A percentile compares a stretch with the other conserved stretches of the same genome.
Evolutionary conservation across 1,140 invertebrate species (phyloP).

Genomic region (Anthonomus grandis): DNA sequence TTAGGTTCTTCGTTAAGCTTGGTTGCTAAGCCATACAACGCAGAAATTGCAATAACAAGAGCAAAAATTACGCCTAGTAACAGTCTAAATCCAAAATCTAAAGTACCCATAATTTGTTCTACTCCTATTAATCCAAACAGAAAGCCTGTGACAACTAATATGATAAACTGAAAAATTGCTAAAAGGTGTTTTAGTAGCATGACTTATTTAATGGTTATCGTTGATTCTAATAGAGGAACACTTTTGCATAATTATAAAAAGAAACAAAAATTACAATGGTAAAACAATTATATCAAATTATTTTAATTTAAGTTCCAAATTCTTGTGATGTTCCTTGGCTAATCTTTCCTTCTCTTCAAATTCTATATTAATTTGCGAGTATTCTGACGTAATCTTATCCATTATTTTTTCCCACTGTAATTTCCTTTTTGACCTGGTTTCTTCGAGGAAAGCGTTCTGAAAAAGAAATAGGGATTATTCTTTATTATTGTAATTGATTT

Average conservation of each 20-base stretch:
- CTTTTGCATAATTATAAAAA: too few relatives aligned
- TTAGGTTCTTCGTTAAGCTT: constrained; percentile 64
- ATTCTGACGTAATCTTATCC: constrained; percentile 71
- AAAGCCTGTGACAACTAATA: constrained; percentile 79
- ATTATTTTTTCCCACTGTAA: constrained; percentile 74
- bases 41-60: constrained; percentile 75
- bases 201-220: constrained; percentile 62
- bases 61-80: constrained; percentile 78
- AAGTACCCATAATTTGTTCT: constrained; percentile 68
- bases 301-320: constrained; percentile 70
- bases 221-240: too few relatives aligned
- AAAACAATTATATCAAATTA: too few relatives aligned
- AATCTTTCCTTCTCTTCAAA: constrained; percentile 77
- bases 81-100: constrained; percentile 80
- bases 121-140: constrained; percentile 79
- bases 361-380: constrained; percentile 67
- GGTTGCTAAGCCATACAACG: constrained; percentile 85
- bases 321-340: constrained; percentile 57
- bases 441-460: too few relatives aligned
- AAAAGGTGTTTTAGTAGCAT: constrained; percentile 78
- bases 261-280: too few relatives aligned
- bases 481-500: too few relatives aligned
- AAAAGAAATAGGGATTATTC: too few relatives aligned
- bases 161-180: constrained; percentile 75
- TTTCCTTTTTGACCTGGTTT: too few relatives aligned